A percentile compares a stretch with the other conserved stretches of the same genome.
Evolutionary conservation across 53 echinoderm and acorn worm species (phyloP).

Genomic region (Temnopleurus reevesii): DNA sequence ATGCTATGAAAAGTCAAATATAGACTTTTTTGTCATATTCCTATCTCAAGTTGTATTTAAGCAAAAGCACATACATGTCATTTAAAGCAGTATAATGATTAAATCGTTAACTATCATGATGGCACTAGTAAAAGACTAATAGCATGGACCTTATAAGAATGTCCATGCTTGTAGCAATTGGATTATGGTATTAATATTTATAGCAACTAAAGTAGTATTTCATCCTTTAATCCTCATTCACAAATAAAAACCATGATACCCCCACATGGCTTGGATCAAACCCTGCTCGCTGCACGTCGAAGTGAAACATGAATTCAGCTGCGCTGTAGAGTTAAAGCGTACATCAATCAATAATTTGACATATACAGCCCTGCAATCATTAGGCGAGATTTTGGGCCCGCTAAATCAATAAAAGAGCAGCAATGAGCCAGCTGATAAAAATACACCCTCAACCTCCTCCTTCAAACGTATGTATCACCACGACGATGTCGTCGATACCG

Average conservation of each 20-base stretch:
- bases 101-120: too few relatives aligned
- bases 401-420: constrained; percentile 37
- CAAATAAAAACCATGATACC: neutral
- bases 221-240: neutral
- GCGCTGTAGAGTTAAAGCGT: neutral
- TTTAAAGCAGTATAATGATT: too few relatives aligned
- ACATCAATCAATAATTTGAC: constrained; percentile 46
- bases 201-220: neutral
- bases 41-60: too few relatives aligned
- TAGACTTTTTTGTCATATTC: too few relatives aligned
- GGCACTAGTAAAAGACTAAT: too few relatives aligned
- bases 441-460: constrained; percentile 9
- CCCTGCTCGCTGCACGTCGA: neutral
- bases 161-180: too few relatives aligned
- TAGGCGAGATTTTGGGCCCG: constrained; percentile 25
- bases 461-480: neutral
- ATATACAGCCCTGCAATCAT: constrained; percentile 35
- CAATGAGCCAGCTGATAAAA: constrained; percentile 37
- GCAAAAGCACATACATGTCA: too few relatives aligned
- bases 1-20: too few relatives aligned
- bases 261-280: neutral
- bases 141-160: too few relatives aligned
- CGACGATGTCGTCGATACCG: neutral
- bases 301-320: neutral
- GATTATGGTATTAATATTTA: too few relatives aligned